phyloP scores from a whole-genome alignment of 1,140 invertebrate species.

The Branchinecta lindahli region DNA sequence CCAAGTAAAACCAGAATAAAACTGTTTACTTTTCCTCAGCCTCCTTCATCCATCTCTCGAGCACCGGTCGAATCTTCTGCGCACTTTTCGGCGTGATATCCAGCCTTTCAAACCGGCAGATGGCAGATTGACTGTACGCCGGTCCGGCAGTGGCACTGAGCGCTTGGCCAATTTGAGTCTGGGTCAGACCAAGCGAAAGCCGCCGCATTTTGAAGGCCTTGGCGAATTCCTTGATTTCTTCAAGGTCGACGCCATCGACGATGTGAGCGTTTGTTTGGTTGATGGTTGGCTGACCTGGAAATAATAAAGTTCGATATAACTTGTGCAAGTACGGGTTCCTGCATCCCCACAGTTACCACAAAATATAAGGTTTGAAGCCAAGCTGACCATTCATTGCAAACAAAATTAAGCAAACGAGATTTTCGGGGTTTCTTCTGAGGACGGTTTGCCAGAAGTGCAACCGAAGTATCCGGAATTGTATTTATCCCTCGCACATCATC shows the following conservation, averaged over 20 bases:
- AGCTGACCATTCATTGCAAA: too few relatives aligned
- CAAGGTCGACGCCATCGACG: constrained; percentile 88
- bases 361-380: too few relatives aligned
- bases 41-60: constrained; percentile 96
- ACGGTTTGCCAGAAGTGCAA: too few relatives aligned
- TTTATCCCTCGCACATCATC: too few relatives aligned
- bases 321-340: too few relatives aligned
- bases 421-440: too few relatives aligned
- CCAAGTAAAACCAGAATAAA: too few relatives aligned
- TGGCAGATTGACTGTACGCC: constrained; percentile 94
- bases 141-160: constrained; percentile 89
- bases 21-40: constrained; percentile 72
- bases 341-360: too few relatives aligned
- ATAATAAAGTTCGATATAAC: not conserved
- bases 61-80: constrained; percentile 95
- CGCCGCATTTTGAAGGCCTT: constrained; percentile 89
- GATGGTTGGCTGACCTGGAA: constrained; percentile 53
- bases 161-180: constrained; percentile 89
- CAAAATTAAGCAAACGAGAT: too few relatives aligned
- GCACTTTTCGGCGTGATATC: constrained; percentile 98
- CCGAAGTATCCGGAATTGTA: too few relatives aligned
- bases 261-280: constrained; percentile 84
- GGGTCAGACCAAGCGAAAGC: constrained; percentile 80
- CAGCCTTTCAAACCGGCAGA: constrained; percentile 99
- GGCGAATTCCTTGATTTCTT: constrained; percentile 96